Percentiles rank a stretch among this genome's conserved stretches.
Evolutionary conservation across 2,797 vertebrate species (phyloP).

Genomic region (Cheirogaleus major): DNA sequence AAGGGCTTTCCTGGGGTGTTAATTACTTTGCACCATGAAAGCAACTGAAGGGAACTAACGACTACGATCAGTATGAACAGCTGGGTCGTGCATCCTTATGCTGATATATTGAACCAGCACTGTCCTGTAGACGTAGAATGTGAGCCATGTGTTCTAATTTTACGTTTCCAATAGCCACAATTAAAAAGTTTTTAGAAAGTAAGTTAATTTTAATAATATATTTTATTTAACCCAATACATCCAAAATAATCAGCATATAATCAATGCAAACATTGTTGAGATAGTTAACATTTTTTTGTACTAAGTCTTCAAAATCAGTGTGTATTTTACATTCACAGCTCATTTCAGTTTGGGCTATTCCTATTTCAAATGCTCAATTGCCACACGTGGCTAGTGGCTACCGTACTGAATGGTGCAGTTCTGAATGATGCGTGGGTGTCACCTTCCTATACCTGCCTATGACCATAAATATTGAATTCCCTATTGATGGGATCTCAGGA

Average conservation of each 20-base stretch:
- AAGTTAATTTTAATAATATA: background rate
- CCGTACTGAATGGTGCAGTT: rapidly evolving
- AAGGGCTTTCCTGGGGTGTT: background rate
- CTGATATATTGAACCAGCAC: background rate
- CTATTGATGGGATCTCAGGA: background rate
- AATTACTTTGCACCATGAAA: background rate
- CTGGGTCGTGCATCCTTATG: rapidly evolving
- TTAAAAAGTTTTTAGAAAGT: background rate
- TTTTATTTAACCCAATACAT: background rate
- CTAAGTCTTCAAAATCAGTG: background rate
- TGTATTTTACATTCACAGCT: background rate
- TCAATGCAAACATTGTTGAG: background rate
- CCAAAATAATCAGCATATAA: background rate
- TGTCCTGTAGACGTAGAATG: rapidly evolving
- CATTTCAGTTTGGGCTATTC: background rate
- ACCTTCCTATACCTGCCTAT: background rate
- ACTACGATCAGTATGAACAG: background rate
- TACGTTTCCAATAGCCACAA: background rate
- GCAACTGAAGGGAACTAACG: background rate
- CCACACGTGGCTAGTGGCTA: background rate
- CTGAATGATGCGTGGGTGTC: rapidly evolving
- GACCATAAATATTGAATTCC: background rate
- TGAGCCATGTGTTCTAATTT: background rate
- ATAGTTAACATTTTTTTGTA: background rate
- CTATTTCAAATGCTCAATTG: background rate